These are phyloP conservation scores for Cryptocephalus moraei DNA, from an alignment of 2,888 invertebrate genomes.

Conservation along the genomic window DNA sequence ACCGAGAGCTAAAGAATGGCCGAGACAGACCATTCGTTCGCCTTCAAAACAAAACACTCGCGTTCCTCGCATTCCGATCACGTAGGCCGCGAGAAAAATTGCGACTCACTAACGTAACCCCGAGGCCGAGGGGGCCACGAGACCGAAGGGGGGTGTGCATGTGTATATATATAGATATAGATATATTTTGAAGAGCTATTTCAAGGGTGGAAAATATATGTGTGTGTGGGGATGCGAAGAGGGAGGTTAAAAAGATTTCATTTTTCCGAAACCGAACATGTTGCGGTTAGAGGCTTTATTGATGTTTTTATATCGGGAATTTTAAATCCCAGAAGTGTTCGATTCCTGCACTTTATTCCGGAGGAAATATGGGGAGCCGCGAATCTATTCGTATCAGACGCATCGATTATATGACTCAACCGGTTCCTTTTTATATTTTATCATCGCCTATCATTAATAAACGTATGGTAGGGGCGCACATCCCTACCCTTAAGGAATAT, in stretches of 20 bases:
- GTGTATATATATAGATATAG: conserved; percentile 1
- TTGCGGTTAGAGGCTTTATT: conserved; percentile 35
- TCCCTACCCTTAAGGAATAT: no score
- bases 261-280: conserved; percentile 38
- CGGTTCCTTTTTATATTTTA: no score
- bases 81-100: conserved; percentile 41
- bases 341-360: conserved; percentile 1
- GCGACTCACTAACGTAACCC: conserved; percentile 37
- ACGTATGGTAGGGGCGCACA: no score
- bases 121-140: conserved; percentile 20
- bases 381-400: no score
- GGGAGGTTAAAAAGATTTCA: conserved; percentile 38
- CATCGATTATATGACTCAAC: no score
- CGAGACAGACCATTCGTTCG: conserved; percentile 12
- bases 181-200: conserved; percentile 36
- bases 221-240: conserved; percentile 22
- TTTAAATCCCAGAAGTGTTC: conserved; percentile 26
- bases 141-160: conserved; percentile 10
- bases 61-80: conserved; percentile 34
- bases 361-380: no score
- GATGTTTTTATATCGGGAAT: conserved; percentile 32
- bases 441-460: background rate
- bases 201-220: conserved; percentile 35
- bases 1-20: conserved; percentile 3
- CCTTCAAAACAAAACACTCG: conserved; percentile 35